Evolutionary conservation across 2,888 invertebrate genomes (phyloP).

Genomic region (Parnassius glacialis): DNA sequence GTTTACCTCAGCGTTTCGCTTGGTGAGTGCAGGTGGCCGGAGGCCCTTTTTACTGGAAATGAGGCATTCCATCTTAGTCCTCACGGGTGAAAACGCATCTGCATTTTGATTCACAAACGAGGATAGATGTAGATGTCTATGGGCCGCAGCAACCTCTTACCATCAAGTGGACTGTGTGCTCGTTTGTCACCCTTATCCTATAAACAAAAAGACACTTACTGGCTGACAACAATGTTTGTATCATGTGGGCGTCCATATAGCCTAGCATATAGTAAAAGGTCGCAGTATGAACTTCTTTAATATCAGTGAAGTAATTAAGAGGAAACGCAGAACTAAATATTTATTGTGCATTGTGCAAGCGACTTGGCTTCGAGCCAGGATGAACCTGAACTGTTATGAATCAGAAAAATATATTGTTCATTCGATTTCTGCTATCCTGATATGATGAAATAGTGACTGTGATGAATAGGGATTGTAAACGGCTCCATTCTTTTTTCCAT

Average conservation of each 20-base stretch:
- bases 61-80: too few relatives aligned
- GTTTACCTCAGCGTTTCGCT: too few relatives aligned
- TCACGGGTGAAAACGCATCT: too few relatives aligned
- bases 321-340: conserved; percentile 65
- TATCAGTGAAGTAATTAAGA: conserved; percentile 72
- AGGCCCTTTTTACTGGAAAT: too few relatives aligned
- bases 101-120: too few relatives aligned
- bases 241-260: conserved; percentile 37
- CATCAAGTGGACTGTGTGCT: too few relatives aligned
- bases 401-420: conserved; percentile 66
- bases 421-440: conserved; percentile 53
- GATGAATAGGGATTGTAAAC: too few relatives aligned
- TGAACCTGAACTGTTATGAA: conserved; percentile 65
- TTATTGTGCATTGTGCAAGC: conserved; percentile 71
- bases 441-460: conserved; percentile 44
- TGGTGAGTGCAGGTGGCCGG: too few relatives aligned
- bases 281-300: conserved; percentile 48
- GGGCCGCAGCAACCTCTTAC: too few relatives aligned
- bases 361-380: conserved; percentile 64
- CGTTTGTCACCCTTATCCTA: too few relatives aligned
- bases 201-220: conserved; percentile 32
- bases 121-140: too few relatives aligned
- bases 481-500: too few relatives aligned
- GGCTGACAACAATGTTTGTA: conserved; percentile 49
- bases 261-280: conserved; percentile 32